A percentile compares a stretch with the other conserved stretches of the same genome.
Conservation (phyloP, 2,113 vertebrate genomes). For the Phrynosoma platyrhinos region DNA sequence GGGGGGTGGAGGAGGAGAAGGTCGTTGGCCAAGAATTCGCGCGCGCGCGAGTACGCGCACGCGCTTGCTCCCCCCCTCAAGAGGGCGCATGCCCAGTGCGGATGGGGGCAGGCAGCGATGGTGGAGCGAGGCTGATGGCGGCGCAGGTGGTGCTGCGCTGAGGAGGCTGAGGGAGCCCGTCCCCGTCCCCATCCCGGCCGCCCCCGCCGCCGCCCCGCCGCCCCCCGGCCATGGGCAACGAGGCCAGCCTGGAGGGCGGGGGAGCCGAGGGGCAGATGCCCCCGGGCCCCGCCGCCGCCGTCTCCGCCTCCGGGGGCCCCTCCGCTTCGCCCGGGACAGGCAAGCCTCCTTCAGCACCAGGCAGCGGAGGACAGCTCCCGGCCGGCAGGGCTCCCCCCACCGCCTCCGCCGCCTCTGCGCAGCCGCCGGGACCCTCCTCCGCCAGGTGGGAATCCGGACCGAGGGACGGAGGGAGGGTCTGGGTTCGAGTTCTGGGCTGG, state of each 20-base stretch:
- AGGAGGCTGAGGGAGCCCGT: conserved; percentile 41
- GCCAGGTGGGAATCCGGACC: conserved; percentile 28
- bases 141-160: conserved; percentile 52
- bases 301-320: not conserved
- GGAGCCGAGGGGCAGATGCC: conserved; percentile 44
- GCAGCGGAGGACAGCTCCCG: conserved; percentile 59
- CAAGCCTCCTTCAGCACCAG: conserved; percentile 61
- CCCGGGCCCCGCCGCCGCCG: conserved; percentile 9
- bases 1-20: too few species aligned
- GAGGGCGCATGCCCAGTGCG: conserved; percentile 44
- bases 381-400: conserved; percentile 30
- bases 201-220: not conserved
- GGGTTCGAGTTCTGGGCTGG: not conserved
- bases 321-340: conserved; percentile 23
- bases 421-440: conserved; percentile 33
- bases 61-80: too few species aligned
- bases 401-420: conserved; percentile 36
- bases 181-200: conserved; percentile 19
- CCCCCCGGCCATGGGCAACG: conserved; percentile 50
- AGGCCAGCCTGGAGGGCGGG: conserved; percentile 56
- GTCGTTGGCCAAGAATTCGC: too few species aligned
- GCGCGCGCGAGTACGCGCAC: too few species aligned
- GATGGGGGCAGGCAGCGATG: conserved; percentile 44
- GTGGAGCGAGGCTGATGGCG: conserved; percentile 55
- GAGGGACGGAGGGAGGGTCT: not conserved